These are phyloP conservation scores for Cloeon dipterum DNA, from an alignment of 2,888 invertebrate genomes.

Conservation along the genomic window DNA sequence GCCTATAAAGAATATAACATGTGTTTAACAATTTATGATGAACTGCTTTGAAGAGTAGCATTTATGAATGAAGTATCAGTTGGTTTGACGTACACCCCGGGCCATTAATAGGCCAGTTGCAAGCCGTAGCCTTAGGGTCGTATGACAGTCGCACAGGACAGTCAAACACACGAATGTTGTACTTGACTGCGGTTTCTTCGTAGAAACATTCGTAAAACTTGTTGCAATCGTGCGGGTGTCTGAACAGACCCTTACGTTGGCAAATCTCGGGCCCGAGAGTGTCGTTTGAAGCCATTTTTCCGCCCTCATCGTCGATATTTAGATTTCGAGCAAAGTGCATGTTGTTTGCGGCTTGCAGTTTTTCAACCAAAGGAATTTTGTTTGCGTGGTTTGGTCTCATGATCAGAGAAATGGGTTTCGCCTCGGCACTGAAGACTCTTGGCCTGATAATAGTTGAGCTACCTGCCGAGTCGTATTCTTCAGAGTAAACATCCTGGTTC, in stretches of 20 bases:
- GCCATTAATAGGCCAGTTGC: conserved; percentile 62
- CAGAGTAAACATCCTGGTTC: too few species aligned
- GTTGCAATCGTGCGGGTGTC: conserved; percentile 54
- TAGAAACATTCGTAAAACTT: conserved; percentile 65
- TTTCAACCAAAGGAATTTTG: background rate
- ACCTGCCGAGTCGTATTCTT: too few species aligned
- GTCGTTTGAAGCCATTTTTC: conserved; percentile 30
- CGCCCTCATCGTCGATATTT: conserved; percentile 37
- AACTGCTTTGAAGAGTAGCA: too few species aligned
- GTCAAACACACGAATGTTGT: conserved; percentile 50
- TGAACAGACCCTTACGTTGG: conserved; percentile 26
- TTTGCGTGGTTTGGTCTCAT: background rate
- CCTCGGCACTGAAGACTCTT: too few species aligned
- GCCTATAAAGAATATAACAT: too few species aligned
- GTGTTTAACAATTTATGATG: too few species aligned
- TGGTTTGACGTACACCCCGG: conserved; percentile 53
- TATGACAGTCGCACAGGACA: conserved; percentile 59
- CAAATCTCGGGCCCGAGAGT: conserved; percentile 25
- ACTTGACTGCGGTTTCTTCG: conserved; percentile 52
- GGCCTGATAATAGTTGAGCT: too few species aligned
- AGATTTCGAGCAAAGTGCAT: conserved; percentile 20
- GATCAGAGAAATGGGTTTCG: background rate
- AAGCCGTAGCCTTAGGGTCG: conserved; percentile 48
- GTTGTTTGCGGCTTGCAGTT: conserved; percentile 12
- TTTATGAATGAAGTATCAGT: conserved; percentile 22